Base-by-base conservation (phyloP, 2,888 invertebrate genomes). In the Ramazzottius varieornatus region DNA sequence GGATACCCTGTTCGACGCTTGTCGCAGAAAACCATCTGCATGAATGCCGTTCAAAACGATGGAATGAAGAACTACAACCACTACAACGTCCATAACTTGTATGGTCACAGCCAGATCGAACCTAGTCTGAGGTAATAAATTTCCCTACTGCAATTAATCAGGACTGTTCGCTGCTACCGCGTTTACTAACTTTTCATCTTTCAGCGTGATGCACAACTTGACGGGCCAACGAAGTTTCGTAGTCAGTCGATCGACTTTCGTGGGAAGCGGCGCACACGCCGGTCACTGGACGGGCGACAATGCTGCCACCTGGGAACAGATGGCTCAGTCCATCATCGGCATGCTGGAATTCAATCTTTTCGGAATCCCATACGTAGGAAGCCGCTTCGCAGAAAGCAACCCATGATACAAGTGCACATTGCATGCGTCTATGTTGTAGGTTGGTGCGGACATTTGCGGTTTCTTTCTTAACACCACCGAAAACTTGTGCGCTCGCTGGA, bases 401-500 rank as follows among this genome's bases (percentile, higher is more conserved):
- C 20, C 8, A 13, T 20, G 8, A 40, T 40, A 40, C 40, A 40
- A 20, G 8, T 40, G 20, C 8, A 20, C 8, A 20, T 20, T 40
- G 8, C 20, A 20, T 40, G 40, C 8, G 20, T 40, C 40, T 40
- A 70, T 72, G 33, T 73, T 66, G 8, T 72, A 72, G 66, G 71
- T 72, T 29, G 73, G 73, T 24, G 71, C 76, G 8, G 77, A 77
- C 67, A 75, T 77, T 33, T 77, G 77, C 68, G 77, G 77, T 1
- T 77, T 77, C 69, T 71, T 72, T 68, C 69, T 71, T 2, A 71
- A 72, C 32, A 71, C 77, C 1, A 73, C 71, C 2, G 75, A 74
- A 64, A 76, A 79, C 68, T 70, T 80, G 70, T 80, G 80, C 66
- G 71, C 75, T 46, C 69, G 80, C 20, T 80, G 80, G 80, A 72